Conservation (phyloP, 92 coral and sea anemone species). For the Bergia sp. region DNA sequence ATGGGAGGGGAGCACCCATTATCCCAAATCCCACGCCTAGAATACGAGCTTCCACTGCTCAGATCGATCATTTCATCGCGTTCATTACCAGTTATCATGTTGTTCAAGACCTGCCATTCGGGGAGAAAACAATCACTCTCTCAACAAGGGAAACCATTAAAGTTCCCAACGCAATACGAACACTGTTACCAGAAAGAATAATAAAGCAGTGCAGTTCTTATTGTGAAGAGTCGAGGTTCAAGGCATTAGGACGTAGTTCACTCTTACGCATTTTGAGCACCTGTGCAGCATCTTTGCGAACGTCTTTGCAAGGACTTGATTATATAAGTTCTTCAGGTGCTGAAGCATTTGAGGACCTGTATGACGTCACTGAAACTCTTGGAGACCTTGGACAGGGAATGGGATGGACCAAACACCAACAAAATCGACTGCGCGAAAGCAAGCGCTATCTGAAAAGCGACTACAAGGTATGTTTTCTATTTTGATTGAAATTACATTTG, state of each 20-base stretch:
- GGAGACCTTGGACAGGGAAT: too few relatives aligned
- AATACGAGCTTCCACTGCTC: constrained; percentile 48
- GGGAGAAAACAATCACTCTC: constrained; percentile 21
- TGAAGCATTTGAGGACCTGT: too few relatives aligned
- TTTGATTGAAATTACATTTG: too few relatives aligned
- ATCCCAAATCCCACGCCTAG: constrained; percentile 45
- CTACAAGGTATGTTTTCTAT: too few relatives aligned
- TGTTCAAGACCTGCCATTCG: constrained; percentile 56
- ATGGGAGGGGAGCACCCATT: constrained; percentile 65
- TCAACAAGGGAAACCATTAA: too few relatives aligned
- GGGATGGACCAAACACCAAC: too few relatives aligned
- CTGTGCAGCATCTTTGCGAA: too few relatives aligned
- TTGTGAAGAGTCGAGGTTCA: constrained; percentile 43
- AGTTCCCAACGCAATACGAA: background rate
- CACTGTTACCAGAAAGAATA: constrained; percentile 51
- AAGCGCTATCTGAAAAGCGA: too few relatives aligned
- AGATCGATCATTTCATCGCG: constrained; percentile 43
- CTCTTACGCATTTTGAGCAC: background rate
- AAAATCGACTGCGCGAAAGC: too few relatives aligned
- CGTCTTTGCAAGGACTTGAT: too few relatives aligned
- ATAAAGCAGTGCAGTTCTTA: constrained; percentile 50
- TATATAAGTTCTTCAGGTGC: too few relatives aligned
- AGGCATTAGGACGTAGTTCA: constrained; percentile 48
- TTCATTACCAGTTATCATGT: constrained; percentile 47
- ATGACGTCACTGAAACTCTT: too few relatives aligned